Percentiles rank a stretch among this genome's conserved stretches.
These are phyloP conservation scores for Bolborhynchus lineola DNA, from an alignment of 2,113 vertebrate genomes.

Conservation along the genomic window DNA sequence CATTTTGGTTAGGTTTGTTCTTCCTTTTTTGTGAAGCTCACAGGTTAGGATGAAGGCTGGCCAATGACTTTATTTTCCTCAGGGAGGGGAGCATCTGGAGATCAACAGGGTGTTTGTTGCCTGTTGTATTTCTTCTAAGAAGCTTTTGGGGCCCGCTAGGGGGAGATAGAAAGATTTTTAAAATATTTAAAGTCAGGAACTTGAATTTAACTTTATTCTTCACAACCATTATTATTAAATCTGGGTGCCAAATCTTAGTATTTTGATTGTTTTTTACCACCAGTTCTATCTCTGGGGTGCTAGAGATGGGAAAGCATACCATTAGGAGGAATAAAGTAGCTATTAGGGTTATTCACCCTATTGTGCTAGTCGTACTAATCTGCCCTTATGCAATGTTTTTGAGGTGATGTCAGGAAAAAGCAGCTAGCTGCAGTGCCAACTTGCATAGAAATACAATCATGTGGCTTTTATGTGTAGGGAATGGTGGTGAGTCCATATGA, in stretches of 20 bases:
- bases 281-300: not conserved
- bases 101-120: not conserved
- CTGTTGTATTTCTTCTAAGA: not conserved
- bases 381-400: not conserved
- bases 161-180: constrained; percentile 16
- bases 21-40: not conserved
- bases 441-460: not conserved
- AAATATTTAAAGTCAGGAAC: not conserved
- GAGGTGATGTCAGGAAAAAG: not conserved
- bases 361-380: not conserved
- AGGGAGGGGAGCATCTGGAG: not conserved
- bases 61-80: not conserved
- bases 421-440: not conserved
- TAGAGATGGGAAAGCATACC: not conserved
- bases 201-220: not conserved
- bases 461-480: not conserved
- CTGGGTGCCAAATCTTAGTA: not conserved
- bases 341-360: not conserved
- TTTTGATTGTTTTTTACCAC: not conserved
- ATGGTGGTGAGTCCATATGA: not conserved
- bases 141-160: not conserved
- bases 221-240: not conserved
- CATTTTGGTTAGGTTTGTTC: not conserved
- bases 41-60: not conserved
- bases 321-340: not conserved